These are phyloP conservation scores for Drosophila jambulina DNA, from an alignment of 1,140 invertebrate genomes.

Conservation along the genomic window DNA sequence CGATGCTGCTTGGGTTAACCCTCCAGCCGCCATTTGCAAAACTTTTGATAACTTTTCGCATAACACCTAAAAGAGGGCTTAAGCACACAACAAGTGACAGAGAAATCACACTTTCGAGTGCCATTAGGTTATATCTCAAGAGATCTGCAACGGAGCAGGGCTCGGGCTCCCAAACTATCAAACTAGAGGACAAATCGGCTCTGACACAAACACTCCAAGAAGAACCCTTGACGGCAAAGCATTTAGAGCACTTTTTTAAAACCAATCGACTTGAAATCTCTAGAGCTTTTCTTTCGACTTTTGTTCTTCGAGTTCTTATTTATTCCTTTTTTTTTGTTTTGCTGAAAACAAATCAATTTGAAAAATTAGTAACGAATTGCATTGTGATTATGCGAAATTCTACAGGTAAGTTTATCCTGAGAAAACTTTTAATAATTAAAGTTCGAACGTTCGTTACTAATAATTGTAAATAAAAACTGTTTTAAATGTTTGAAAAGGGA, in stretches of 20 bases:
- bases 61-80: slow-evolving; percentile 9
- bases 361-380: neutral
- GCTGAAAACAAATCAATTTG: neutral
- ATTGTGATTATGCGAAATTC: neutral
- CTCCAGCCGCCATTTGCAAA: slow-evolving; percentile 4
- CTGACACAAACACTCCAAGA: slow-evolving; percentile 11
- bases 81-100: slow-evolving; percentile 11
- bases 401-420: neutral
- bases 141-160: neutral
- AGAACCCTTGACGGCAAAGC: slow-evolving; percentile 4
- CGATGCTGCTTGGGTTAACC: slow-evolving; percentile 14
- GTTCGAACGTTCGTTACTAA: neutral
- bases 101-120: slow-evolving; percentile 17
- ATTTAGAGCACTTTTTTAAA: slow-evolving; percentile 6
- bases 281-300: slow-evolving; percentile 7
- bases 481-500: neutral
- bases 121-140: slow-evolving; percentile 12
- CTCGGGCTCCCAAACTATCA: neutral
- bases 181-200: slow-evolving; percentile 1
- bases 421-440: neutral
- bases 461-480: neutral
- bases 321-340: neutral
- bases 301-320: slow-evolving; percentile 1
- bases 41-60: slow-evolving; percentile 15
- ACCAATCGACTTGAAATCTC: slow-evolving; percentile 21